These are phyloP conservation scores for Pardosa pseudoannulata DNA, from an alignment of 2,888 invertebrate genomes.

Conservation along the genomic window DNA sequence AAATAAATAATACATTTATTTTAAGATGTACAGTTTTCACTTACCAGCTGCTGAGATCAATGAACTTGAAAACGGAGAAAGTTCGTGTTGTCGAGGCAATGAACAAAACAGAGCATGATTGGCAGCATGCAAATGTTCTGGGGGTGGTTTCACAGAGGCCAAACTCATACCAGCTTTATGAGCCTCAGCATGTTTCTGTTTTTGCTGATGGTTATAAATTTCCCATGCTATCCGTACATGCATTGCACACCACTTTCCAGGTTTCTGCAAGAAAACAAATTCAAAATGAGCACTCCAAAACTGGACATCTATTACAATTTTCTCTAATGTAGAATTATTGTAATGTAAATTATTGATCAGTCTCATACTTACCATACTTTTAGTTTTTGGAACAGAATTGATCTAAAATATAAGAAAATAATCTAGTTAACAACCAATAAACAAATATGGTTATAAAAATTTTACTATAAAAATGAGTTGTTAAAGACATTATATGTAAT, in stretches of 20 bases:
- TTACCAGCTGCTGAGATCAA: conserved; percentile 73
- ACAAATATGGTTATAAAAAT: no score
- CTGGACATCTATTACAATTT: not conserved
- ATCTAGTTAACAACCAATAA: no score
- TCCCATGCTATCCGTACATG: conserved; percentile 99
- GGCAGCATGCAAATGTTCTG: conserved; percentile 82
- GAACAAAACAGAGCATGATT: conserved; percentile 83
- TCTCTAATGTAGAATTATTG: not conserved
- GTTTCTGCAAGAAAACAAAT: conserved; percentile 83
- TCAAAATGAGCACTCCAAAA: not conserved
- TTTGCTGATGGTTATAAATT: conserved; percentile 95
- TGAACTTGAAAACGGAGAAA: conserved; percentile 73
- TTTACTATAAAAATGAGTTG: no score
- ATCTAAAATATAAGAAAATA: conserved; percentile 45
- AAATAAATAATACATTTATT: no score
- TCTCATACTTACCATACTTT: conserved; percentile 57
- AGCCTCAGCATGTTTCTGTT: conserved; percentile 80
- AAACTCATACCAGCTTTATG: conserved; percentile 63
- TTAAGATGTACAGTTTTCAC: no score
- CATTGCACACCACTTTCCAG: conserved; percentile 99
- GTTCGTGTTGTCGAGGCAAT: conserved; percentile 73
- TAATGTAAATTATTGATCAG: not conserved
- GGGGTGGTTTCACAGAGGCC: conserved; percentile 38
- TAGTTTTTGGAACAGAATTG: conserved; percentile 68
- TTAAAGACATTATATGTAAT: no score